phyloP scores from a whole-genome alignment of 2,797 vertebrate genomes.

The Eulemur coronatus region DNA sequence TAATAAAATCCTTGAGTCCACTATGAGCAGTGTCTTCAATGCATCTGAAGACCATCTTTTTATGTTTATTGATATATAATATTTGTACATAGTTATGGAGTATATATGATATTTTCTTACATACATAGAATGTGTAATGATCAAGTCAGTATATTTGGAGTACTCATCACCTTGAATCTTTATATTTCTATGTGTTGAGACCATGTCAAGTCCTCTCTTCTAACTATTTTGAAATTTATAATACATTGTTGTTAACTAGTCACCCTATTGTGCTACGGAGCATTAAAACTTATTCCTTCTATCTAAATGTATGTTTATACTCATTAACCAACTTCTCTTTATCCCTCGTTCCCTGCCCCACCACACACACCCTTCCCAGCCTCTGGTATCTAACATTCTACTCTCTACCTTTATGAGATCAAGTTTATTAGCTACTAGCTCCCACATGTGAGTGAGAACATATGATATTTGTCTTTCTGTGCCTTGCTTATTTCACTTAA shows the following conservation, averaged over 20 bases:
- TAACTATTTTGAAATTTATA: background rate
- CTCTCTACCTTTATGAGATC: background rate
- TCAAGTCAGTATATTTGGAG: background rate
- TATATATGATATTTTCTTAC: background rate
- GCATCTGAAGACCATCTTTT: background rate
- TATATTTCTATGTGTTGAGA: background rate
- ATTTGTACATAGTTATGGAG: background rate
- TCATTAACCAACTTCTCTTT: background rate
- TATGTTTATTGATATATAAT: background rate
- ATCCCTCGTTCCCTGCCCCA: accelerated
- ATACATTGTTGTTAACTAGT: background rate
- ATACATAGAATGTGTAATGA: background rate
- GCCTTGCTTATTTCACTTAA: background rate
- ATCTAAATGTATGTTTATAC: background rate
- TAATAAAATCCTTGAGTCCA: background rate
- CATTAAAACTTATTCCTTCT: background rate
- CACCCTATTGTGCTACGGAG: background rate
- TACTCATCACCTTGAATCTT: background rate
- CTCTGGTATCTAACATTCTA: background rate
- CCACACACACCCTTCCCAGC: background rate
- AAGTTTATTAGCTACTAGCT: background rate
- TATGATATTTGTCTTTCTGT: background rate
- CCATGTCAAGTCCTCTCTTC: background rate
- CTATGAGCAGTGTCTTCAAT: background rate
- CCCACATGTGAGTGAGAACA: background rate